Percentiles rank a stretch among this genome's conserved stretches.
phyloP scores from a whole-genome alignment of 2,797 vertebrate genomes.

The Oryzias dopingdopingensis region DNA sequence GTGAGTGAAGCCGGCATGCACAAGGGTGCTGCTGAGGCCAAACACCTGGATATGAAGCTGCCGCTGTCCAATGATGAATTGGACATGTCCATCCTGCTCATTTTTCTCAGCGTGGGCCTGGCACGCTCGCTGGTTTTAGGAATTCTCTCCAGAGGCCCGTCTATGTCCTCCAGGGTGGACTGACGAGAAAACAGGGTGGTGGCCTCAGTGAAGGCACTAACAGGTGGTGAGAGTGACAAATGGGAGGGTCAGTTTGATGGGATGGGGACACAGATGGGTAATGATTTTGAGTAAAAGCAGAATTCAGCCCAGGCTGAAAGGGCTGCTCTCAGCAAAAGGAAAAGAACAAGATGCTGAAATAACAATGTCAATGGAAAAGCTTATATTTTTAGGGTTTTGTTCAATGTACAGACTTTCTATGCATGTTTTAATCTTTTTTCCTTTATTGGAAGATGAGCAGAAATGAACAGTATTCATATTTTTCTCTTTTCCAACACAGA shows the following conservation, averaged over 20 bases:
- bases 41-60: conserved; percentile 96
- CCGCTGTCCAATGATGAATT: conserved; percentile 92
- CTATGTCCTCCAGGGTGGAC: conserved; percentile 97
- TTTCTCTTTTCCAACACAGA: no score
- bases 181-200: conserved; percentile 97
- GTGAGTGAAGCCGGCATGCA: conserved; percentile 10
- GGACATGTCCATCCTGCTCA: conserved; percentile 91
- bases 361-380: background rate
- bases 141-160: conserved; percentile 88
- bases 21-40: conserved; percentile 45
- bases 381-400: background rate
- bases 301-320: background rate
- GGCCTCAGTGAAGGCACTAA: conserved; percentile 95
- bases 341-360: background rate
- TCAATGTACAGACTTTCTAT: no score
- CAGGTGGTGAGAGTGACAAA: conserved; percentile 66
- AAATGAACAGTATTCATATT: no score
- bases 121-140: conserved; percentile 98
- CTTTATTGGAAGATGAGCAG: no score
- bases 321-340: no score
- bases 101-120: conserved; percentile 95
- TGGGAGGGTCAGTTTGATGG: conserved; percentile 28
- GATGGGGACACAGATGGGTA: conserved; percentile 25
- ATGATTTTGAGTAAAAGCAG: background rate
- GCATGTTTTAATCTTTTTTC: no score